These are phyloP conservation scores for Oscheius sp. DNA, from an alignment of 2,888 invertebrate genomes.

Conservation along the genomic window DNA sequence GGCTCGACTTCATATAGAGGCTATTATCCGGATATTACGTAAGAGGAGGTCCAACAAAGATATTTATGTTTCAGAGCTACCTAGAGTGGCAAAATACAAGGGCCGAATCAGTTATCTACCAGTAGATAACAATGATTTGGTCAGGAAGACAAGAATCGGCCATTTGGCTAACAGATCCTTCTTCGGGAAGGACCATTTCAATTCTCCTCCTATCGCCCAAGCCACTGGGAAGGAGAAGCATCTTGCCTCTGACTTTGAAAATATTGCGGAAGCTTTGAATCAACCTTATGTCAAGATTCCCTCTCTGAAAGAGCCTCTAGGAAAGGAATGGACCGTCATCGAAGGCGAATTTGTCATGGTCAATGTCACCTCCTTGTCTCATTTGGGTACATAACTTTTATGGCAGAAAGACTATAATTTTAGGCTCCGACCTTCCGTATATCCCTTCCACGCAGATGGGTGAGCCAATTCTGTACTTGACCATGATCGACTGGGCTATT, in stretches of 20 bases:
- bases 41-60: neutral
- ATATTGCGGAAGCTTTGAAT: constrained; percentile 2
- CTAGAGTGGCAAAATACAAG: constrained; percentile 53
- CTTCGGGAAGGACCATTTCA: constrained; percentile 61
- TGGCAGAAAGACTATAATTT: neutral
- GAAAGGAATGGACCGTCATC: constrained; percentile 50
- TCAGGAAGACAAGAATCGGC: constrained; percentile 48
- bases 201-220: constrained; percentile 39
- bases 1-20: constrained; percentile 64
- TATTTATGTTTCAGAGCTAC: constrained; percentile 46
- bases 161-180: constrained; percentile 37
- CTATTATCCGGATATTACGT: constrained; percentile 58
- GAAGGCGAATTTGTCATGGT: constrained; percentile 61
- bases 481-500: constrained; percentile 34
- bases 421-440: constrained; percentile 38
- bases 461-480: constrained; percentile 27
- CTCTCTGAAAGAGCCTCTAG: constrained; percentile 48
- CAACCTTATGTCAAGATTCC: constrained; percentile 36
- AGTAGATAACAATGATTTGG: constrained; percentile 48
- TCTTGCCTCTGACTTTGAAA: neutral
- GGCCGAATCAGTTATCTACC: constrained; percentile 62
- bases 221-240: neutral
- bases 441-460: constrained; percentile 29
- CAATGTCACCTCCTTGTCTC: constrained; percentile 52
- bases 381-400: constrained; percentile 44